A percentile compares a stretch with the other conserved stretches of the same genome.
Conservation (phyloP, 2,113 vertebrate species). For the Cavia porcellus region DNA sequence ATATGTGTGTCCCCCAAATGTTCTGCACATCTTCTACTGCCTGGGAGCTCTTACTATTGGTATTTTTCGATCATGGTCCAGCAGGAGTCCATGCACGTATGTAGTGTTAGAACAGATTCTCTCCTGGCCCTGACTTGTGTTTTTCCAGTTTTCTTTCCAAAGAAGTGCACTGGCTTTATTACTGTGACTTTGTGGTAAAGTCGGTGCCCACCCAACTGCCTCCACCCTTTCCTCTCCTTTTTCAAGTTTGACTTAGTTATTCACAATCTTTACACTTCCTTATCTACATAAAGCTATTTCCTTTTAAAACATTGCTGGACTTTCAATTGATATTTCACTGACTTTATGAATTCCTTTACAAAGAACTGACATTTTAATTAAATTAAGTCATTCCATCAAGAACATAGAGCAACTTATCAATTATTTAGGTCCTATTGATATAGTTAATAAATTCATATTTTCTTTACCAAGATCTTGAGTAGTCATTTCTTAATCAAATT, state of each 20-base stretch:
- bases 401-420: not conserved
- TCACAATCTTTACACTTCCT: not conserved
- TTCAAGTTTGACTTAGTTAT: not conserved
- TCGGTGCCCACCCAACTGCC: not conserved
- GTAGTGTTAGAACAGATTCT: not conserved
- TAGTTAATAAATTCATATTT: not conserved
- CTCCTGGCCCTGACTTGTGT: not conserved
- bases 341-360: slow-evolving; percentile 42
- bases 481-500: slow-evolving; percentile 32
- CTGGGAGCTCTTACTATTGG: not conserved
- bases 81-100: not conserved
- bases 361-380: slow-evolving; percentile 33
- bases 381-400: slow-evolving; percentile 15
- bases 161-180: not conserved
- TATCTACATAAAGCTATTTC: slow-evolving; percentile 32
- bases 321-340: not conserved
- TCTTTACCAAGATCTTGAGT: not conserved
- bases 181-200: not conserved
- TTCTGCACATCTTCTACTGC: not conserved
- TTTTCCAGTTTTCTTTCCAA: not conserved
- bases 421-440: not conserved
- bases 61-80: not conserved
- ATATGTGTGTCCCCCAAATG: not conserved
- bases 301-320: slow-evolving; percentile 19
- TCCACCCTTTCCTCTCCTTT: not conserved